These are phyloP conservation scores for Sebastiscus tertius DNA, from an alignment of 2,797 vertebrate genomes.

Conservation along the genomic window DNA sequence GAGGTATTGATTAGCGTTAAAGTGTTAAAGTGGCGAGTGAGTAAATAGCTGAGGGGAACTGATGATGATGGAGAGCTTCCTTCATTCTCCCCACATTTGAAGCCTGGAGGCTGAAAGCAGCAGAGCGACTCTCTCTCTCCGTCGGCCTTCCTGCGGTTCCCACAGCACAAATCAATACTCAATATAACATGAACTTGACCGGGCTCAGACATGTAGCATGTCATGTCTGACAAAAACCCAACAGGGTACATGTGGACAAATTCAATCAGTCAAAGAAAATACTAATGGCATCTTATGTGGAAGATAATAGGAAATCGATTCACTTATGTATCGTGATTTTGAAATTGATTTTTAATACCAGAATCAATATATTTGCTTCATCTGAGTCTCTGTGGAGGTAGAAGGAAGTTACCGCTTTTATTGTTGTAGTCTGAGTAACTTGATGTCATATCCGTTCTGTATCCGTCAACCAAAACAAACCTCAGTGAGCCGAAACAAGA, in stretches of 20 bases:
- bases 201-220: neutral
- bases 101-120: neutral
- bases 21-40: neutral
- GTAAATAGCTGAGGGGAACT: slow-evolving; percentile 16
- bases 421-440: too few species aligned
- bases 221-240: neutral
- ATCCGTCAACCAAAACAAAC: too few species aligned
- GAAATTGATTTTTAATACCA: too few species aligned
- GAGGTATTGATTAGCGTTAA: slow-evolving; percentile 20
- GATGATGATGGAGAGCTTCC: neutral
- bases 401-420: too few species aligned
- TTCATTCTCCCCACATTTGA: neutral
- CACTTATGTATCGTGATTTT: too few species aligned
- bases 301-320: too few species aligned
- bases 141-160: neutral
- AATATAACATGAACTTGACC: neutral
- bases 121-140: neutral
- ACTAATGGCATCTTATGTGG: neutral
- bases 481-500: too few species aligned
- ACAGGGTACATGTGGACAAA: neutral
- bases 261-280: neutral
- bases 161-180: neutral
- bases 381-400: too few species aligned
- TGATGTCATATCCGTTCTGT: too few species aligned
- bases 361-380: too few species aligned